Evolutionary conservation across 2,888 invertebrate species (phyloP).

Genomic region (Sturmia bella): DNA sequence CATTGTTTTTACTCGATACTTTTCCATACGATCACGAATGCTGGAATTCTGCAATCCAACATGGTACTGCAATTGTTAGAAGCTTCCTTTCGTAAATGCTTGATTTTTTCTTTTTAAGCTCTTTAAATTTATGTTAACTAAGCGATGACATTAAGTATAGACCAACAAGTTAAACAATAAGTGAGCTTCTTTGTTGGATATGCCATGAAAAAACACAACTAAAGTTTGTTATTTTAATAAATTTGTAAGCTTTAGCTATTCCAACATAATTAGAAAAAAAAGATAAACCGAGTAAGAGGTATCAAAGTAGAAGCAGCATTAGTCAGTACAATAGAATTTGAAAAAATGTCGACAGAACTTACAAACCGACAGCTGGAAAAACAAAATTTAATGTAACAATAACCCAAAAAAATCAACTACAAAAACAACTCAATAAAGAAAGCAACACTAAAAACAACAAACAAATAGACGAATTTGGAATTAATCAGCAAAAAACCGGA

Average conservation of each 20-base stretch:
- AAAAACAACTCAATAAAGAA: constrained; percentile 50
- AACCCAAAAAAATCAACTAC: constrained; percentile 41
- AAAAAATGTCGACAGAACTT: constrained; percentile 26
- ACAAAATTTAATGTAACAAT: constrained; percentile 62
- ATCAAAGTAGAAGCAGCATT: constrained; percentile 13
- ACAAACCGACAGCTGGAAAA: constrained; percentile 64
- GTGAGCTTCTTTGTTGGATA: no score
- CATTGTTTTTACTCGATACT: no score
- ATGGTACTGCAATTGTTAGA: no score
- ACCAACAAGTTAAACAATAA: no score
- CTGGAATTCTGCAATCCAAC: no score
- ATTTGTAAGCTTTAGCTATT: no score
- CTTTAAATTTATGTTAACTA: no score
- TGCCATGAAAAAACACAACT: constrained; percentile 6
- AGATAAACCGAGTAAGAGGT: constrained; percentile 19
- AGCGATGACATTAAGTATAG: no score
- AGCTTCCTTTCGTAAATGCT: no score
- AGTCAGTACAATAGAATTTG: constrained; percentile 5
- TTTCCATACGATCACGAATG: no score
- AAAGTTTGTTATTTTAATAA: constrained; percentile 57
- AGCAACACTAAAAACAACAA: constrained; percentile 58
- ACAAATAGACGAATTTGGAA: constrained; percentile 36
- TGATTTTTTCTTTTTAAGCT: no score
- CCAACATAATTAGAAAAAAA: constrained; percentile 30
- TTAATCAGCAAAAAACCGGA: constrained; percentile 19